phyloP scores from a whole-genome alignment of 1,140 invertebrate genomes.

The Drosophila pallidifrons region DNA sequence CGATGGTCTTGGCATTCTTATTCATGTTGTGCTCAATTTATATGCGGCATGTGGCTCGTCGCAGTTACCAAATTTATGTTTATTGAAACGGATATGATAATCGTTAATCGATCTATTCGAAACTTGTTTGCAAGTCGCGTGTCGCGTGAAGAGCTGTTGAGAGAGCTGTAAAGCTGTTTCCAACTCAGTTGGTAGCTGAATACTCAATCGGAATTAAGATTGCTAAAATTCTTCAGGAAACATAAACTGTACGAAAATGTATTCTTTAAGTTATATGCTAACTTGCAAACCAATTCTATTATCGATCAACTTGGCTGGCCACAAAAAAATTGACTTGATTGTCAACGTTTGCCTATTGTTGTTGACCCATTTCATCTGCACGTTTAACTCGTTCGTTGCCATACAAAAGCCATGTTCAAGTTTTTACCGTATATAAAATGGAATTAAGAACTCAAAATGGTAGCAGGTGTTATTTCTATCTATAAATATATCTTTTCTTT shows the following conservation, averaged over 20 bases:
- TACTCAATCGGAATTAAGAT: constrained; percentile 53
- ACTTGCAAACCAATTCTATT: background rate
- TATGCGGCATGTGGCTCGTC: constrained; percentile 56
- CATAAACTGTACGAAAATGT: no score
- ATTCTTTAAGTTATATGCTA: no score
- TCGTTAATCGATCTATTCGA: constrained; percentile 56
- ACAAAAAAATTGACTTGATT: background rate
- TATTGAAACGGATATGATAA: constrained; percentile 72
- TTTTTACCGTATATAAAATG: constrained; percentile 13
- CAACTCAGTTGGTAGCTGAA: constrained; percentile 34
- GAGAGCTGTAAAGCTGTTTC: constrained; percentile 17
- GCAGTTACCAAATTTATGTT: constrained; percentile 55
- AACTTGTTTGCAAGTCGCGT: constrained; percentile 47
- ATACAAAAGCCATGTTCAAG: constrained; percentile 11
- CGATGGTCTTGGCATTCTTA: constrained; percentile 38
- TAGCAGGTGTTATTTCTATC: no score
- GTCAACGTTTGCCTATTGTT: constrained; percentile 10
- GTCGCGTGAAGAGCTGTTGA: constrained; percentile 9
- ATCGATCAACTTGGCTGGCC: background rate
- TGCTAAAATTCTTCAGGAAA: constrained; percentile 20
- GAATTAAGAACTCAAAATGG: no score
- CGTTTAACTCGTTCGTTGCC: constrained; percentile 54
- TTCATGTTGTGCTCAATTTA: constrained; percentile 57
- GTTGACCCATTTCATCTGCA: constrained; percentile 70
- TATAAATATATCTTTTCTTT: no score